Percentiles rank a stretch among this genome's conserved stretches.
phyloP scores from a whole-genome alignment of 2,888 invertebrate genomes.

The Falcaria lacertinaria region DNA sequence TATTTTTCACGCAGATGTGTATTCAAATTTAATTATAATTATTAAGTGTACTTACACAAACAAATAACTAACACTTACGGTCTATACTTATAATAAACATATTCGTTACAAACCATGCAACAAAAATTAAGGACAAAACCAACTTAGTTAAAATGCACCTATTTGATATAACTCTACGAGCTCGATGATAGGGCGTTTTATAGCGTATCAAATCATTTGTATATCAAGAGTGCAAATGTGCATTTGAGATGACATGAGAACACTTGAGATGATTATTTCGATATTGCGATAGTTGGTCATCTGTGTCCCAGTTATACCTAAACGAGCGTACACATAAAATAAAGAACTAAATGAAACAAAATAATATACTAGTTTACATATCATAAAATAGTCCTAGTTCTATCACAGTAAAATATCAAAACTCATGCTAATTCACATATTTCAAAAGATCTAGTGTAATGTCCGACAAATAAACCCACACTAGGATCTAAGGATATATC shows the following conservation, averaged over 20 bases:
- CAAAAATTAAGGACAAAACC: slow-evolving; percentile 28
- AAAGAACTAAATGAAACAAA: slow-evolving; percentile 14
- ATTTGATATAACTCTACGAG: slow-evolving; percentile 60
- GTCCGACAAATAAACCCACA: background rate
- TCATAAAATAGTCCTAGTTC: slow-evolving; percentile 60
- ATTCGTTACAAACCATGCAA: slow-evolving; percentile 26
- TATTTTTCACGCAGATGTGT: background rate
- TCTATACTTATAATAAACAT: slow-evolving; percentile 12
- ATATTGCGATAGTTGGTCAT: background rate
- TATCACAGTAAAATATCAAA: slow-evolving; percentile 77
- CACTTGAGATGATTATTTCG: background rate
- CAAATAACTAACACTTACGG: background rate
- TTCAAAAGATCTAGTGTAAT: slow-evolving; percentile 1
- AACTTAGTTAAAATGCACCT: slow-evolving; percentile 68
- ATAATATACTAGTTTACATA: slow-evolving; percentile 7
- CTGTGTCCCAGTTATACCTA: background rate
- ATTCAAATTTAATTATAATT: background rate
- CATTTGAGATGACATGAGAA: too few species aligned
- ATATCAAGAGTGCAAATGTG: background rate
- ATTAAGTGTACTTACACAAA: background rate
- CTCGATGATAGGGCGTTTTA: slow-evolving; percentile 35
- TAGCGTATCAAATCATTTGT: slow-evolving; percentile 18
- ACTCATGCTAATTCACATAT: slow-evolving; percentile 23
- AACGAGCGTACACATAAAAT: slow-evolving; percentile 2
- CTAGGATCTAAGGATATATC: background rate